phyloP scores from a whole-genome alignment of 35 echinoderm and acorn worm genomes.

The Ophiothrix spiculata region DNA sequence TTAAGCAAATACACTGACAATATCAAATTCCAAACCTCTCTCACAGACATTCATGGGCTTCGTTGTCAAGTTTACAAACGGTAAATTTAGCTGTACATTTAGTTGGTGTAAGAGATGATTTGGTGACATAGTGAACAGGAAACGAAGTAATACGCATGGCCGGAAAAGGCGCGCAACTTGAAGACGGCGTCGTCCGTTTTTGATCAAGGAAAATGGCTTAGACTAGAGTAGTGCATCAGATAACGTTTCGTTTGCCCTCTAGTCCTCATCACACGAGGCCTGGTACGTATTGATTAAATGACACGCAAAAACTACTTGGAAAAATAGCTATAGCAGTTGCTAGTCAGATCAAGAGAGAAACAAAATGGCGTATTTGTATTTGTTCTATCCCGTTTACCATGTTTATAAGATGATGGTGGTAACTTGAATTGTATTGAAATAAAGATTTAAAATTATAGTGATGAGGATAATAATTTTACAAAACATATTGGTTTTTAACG shows the following conservation, averaged over 20 bases:
- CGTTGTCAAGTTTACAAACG: not conserved
- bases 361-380: too few relatives aligned
- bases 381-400: too few relatives aligned
- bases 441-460: too few relatives aligned
- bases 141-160: slow-evolving; percentile 1
- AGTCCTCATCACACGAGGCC: not conserved
- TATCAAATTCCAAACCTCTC: not conserved
- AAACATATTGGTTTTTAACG: too few relatives aligned
- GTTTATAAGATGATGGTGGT: too few relatives aligned
- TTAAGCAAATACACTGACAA: not conserved
- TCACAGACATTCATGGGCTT: not conserved
- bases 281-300: not conserved
- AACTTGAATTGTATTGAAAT: too few relatives aligned
- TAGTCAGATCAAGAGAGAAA: too few relatives aligned
- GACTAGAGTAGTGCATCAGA: not conserved
- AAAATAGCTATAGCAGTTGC: not conserved
- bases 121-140: not conserved
- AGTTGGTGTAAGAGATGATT: not conserved
- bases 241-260: not conserved
- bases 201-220: not conserved
- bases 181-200: not conserved
- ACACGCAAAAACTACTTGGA: not conserved
- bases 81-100: not conserved
- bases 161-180: slow-evolving; percentile 9
- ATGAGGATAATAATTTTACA: too few relatives aligned